Conservation (phyloP, 1,140 invertebrate genomes). For the Listronotus bonariensis region DNA sequence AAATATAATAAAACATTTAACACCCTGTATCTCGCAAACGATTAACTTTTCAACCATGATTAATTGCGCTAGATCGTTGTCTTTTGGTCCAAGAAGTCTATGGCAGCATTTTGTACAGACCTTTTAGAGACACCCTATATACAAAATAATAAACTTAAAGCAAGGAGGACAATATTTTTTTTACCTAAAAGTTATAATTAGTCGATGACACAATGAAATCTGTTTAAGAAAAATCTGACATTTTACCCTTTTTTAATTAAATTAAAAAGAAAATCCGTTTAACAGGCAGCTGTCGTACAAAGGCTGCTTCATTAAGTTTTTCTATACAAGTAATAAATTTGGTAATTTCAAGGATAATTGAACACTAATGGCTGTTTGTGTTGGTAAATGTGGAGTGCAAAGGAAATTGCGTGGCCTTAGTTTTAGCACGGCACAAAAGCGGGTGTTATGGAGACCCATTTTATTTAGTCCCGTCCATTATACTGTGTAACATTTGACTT, state of each 20-base stretch:
- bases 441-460: not conserved
- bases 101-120: no score
- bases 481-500: no score
- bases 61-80: no score
- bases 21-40: no score
- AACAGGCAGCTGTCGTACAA: constrained; percentile 17
- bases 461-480: not conserved
- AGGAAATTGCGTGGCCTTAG: constrained; percentile 34
- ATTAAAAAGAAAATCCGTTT: constrained; percentile 28
- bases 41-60: no score
- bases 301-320: constrained; percentile 25
- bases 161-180: no score
- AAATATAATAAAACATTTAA: no score
- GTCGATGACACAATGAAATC: no score
- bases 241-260: constrained; percentile 19
- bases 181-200: no score
- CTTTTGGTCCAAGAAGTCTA: no score
- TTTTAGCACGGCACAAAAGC: constrained; percentile 10
- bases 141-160: no score
- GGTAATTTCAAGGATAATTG: constrained; percentile 40
- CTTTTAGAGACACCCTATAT: no score
- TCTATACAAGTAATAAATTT: constrained; percentile 34
- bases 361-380: constrained; percentile 39
- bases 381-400: constrained; percentile 35
- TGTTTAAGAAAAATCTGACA: not conserved